These are phyloP conservation scores for Tiphia femorata DNA, from an alignment of 2,888 invertebrate species.

Conservation along the genomic window DNA sequence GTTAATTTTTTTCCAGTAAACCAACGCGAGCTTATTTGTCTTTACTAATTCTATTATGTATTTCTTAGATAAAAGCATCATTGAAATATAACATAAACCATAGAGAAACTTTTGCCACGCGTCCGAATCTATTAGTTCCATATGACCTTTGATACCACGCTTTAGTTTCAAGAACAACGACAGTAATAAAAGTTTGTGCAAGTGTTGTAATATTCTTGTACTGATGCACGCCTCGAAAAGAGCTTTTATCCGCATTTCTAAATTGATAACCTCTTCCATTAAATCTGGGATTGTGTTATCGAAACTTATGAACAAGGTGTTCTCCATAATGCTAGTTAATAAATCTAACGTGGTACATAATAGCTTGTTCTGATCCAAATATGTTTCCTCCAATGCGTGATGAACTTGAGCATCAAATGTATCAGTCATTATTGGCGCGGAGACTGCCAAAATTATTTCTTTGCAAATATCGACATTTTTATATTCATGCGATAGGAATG, in stretches of 20 bases:
- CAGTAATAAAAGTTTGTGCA: constrained; percentile 71
- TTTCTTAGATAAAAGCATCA: constrained; percentile 61
- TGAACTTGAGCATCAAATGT: constrained; percentile 66
- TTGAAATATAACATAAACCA: constrained; percentile 59
- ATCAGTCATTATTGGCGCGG: constrained; percentile 74
- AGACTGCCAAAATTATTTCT: constrained; percentile 72
- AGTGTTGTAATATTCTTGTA: constrained; percentile 66
- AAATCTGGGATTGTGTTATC: constrained; percentile 57
- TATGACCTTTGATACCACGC: constrained; percentile 35
- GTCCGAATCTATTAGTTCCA: constrained; percentile 38
- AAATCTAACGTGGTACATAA: constrained; percentile 59
- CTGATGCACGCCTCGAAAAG: constrained; percentile 63
- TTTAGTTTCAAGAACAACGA: constrained; percentile 65
- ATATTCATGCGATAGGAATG: constrained; percentile 53
- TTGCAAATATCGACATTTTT: constrained; percentile 68
- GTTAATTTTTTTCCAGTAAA: constrained; percentile 64
- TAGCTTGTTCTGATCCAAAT: constrained; percentile 66
- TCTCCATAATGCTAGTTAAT: constrained; percentile 58
- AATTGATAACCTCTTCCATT: constrained; percentile 52
- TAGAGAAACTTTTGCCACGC: constrained; percentile 64
- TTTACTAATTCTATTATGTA: constrained; percentile 63
- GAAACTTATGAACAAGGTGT: constrained; percentile 52
- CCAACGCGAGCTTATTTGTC: constrained; percentile 63
- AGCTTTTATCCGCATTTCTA: constrained; percentile 59
- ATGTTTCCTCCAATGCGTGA: constrained; percentile 65